Conservation (phyloP, 2,888 invertebrate genomes). For the Rhingia campestris region DNA sequence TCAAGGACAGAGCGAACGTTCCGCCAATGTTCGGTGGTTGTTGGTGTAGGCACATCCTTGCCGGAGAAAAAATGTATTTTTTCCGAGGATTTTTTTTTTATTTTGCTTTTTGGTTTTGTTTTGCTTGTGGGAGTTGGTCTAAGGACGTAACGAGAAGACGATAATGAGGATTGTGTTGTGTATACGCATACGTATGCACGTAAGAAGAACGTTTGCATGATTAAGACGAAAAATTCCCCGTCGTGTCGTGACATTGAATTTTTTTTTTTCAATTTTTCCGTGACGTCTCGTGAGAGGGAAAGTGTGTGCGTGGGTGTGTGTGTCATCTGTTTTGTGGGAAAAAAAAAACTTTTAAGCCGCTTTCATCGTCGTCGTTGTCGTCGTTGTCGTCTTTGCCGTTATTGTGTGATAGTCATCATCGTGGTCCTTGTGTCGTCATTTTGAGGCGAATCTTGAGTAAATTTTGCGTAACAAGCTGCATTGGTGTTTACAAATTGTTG, state of each 20-base stretch:
- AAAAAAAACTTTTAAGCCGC: too few relatives aligned
- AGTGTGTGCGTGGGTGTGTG: constrained; percentile 60
- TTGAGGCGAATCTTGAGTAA: too few relatives aligned
- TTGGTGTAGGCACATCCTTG: not conserved
- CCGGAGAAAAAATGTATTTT: not conserved
- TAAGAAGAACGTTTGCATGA: not conserved
- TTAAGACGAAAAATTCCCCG: not conserved
- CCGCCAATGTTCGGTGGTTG: constrained; percentile 9
- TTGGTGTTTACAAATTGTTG: too few relatives aligned
- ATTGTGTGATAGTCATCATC: too few relatives aligned
- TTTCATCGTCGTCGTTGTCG: too few relatives aligned
- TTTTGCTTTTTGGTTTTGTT: not conserved
- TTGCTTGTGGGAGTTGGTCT: constrained; percentile 25
- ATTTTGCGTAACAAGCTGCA: too few relatives aligned
- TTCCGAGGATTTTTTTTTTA: not conserved
- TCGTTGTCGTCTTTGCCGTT: too few relatives aligned
- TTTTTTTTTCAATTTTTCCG: constrained; percentile 23
- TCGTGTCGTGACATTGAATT: constrained; percentile 61
- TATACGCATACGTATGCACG: not conserved
- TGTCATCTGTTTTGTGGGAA: constrained; percentile 29
- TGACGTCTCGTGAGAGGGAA: not conserved
- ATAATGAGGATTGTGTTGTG: constrained; percentile 20
- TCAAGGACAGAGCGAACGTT: not conserved
- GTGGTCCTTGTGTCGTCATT: too few relatives aligned
- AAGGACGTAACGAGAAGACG: not conserved